Evolutionary conservation across 2,888 invertebrate genomes (phyloP), one percentile per base, ranked within the genome.

Genomic region (Mimachlamys varia): DNA sequence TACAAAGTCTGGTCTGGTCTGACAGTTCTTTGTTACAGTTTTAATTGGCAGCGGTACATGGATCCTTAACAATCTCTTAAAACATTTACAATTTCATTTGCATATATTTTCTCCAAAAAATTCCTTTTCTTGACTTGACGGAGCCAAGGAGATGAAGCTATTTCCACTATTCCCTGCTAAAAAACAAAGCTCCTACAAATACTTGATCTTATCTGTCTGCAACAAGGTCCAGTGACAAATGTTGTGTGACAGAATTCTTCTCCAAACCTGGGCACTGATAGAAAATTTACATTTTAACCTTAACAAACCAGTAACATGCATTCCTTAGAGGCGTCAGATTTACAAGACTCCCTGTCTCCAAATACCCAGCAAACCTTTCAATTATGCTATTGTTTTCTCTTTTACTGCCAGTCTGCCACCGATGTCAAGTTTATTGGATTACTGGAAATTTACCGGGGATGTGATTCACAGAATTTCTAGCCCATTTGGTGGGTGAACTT

Each of bases 381-480:
- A 76, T 76, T 76, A 76, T 76, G 76, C 76, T 76, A 33, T 76
- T 76, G 76, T 76, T 76, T 76, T 76, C 76, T 76, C 76, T 17
- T 76, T 33, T 12, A 10, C 76, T 33, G 76, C n/a, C n/a, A n/a
- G n/a, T n/a, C n/a, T 44, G 44, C 76, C 76, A 76, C 13, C 33
- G 33, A 27, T 10, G 76, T 76, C 76, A 76, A 27, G 5, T 76
- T 76, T 27, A 76, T 76, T 76, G 27, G 76, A 76, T 76, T 76
- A 76, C 10, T 33, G 33, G 76, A 76, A 58, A 76, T 76, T 33
- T 33, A 76, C 27, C 4, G 27, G 33, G 76, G 12, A 27, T 76
- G 76, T 33, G 76, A 76, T 76, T 76, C 76, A 76, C 33, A 76
- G 76, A 76, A 22, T 22, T 76, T 33, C 76, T 76, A 27, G 76